Evolutionary conservation across 1,140 invertebrate species (phyloP).

Genomic region (Bombus impatiens): DNA sequence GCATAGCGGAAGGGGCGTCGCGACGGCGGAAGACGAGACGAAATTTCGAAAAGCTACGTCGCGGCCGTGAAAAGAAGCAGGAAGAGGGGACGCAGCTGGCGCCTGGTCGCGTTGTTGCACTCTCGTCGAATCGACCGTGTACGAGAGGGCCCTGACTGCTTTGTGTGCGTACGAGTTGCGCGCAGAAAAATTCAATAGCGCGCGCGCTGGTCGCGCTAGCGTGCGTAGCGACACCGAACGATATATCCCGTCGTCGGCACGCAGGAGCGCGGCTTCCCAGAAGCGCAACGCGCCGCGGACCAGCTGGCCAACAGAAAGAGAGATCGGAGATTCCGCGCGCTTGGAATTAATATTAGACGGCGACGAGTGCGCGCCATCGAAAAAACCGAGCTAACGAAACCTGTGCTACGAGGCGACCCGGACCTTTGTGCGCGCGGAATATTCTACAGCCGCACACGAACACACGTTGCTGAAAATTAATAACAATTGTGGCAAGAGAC

Average conservation of each 20-base stretch:
- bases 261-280: slow-evolving; percentile 64
- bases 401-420: slow-evolving; percentile 12
- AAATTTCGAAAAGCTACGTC: slow-evolving; percentile 13
- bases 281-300: slow-evolving; percentile 60
- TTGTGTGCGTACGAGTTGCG: slow-evolving; percentile 54
- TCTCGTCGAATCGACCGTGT: slow-evolving; percentile 80
- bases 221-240: slow-evolving; percentile 69
- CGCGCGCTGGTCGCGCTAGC: slow-evolving; percentile 71
- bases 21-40: neutral
- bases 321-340: slow-evolving; percentile 65
- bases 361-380: slow-evolving; percentile 51
- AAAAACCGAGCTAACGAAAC: slow-evolving; percentile 42
- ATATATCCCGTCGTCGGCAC: slow-evolving; percentile 73
- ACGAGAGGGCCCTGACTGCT: slow-evolving; percentile 41
- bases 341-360: slow-evolving; percentile 68
- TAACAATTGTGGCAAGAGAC: neutral
- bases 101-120: slow-evolving; percentile 69
- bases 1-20: neutral
- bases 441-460: neutral
- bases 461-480: neutral
- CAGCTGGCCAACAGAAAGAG: slow-evolving; percentile 60
- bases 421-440: slow-evolving; percentile 36
- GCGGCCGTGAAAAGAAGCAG: slow-evolving; percentile 11
- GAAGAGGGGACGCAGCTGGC: slow-evolving; percentile 34
- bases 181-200: slow-evolving; percentile 82